Base-by-base conservation (phyloP, 2,113 vertebrate genomes). In the Excalfactoria chinensis region DNA sequence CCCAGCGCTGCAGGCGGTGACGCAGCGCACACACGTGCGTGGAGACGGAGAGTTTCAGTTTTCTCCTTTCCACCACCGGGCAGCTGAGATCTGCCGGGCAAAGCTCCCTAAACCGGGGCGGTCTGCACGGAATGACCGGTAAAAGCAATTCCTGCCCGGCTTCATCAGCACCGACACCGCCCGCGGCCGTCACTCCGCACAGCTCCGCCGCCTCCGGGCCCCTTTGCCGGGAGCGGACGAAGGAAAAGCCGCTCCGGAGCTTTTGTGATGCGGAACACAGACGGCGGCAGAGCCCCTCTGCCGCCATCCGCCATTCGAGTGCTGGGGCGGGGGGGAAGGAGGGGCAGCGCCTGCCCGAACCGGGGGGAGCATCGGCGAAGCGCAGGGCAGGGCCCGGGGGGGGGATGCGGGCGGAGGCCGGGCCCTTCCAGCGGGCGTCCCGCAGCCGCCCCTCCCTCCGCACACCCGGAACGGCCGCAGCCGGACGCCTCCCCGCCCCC, bases 111-210 rank as follows among this genome's bases (percentile, higher is more conserved):
- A 16, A 23, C 21, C 8, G 3, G 48, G 35, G 35, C 85, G 62
- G 75, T 8, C 5, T 0, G 1, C 0, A 0, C 1, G 3, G 40
- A 32, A 49, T 6, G 2, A 63, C 13, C 59, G 1, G 25, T 46
- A 48, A 62, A 68, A 43, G 34, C 3, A 7, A 11, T 25, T 48
- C 76, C 84, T 49, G 51, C 14, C 78, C 6, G 71, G 62, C 48
- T 44, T 32, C 67, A 44, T 41, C 25, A 3, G 55, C 23, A 18
- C 7, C 63, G 35, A 30, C 28, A 60, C 40, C 34, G 25, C n/a
- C 73, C 71, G 13, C 88, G 70, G 62, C 62, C 63, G 21, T 44
- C 6, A 11, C 49, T 59, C 69, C 12, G 30, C 43, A 11, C 3
- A 7, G n/a, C 43, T 83, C 40, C 60, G 23, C 41, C 63, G 55